These are phyloP conservation scores for Dryobates pubescens DNA, from an alignment of 2,797 vertebrate species.

Conservation along the genomic window DNA sequence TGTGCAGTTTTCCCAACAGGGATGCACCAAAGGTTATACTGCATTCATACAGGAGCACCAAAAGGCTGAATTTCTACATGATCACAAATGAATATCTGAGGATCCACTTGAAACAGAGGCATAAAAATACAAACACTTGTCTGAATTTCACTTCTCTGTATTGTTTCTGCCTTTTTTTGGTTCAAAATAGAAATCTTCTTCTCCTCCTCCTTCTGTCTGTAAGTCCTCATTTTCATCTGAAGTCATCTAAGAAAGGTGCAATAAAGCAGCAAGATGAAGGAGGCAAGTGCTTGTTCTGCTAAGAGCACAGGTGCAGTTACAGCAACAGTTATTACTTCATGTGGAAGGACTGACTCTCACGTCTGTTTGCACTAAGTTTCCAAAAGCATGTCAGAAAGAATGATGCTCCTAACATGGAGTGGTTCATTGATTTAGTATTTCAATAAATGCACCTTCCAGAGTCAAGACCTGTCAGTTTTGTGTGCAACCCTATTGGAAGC, in stretches of 20 bases:
- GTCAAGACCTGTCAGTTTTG: neutral
- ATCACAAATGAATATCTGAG: neutral
- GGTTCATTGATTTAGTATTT: neutral
- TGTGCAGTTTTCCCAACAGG: neutral
- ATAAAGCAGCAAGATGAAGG: neutral
- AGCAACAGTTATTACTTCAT: neutral
- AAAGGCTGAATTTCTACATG: neutral
- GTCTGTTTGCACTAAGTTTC: neutral
- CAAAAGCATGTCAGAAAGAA: neutral
- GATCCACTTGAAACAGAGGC: neutral
- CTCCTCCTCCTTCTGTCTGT: neutral
- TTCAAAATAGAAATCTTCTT: neutral
- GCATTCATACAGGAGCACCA: neutral
- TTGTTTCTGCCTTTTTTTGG: neutral
- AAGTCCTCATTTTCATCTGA: neutral
- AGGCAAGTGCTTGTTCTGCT: neutral
- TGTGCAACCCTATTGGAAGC: neutral
- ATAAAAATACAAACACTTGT: neutral
- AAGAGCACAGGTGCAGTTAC: neutral
- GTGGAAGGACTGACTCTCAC: neutral
- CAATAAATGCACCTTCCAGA: neutral
- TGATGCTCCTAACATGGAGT: neutral
- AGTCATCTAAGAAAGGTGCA: neutral
- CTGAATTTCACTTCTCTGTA: neutral
- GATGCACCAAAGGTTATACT: neutral